Evolutionary conservation across 2,113 vertebrate species (phyloP).

Genomic region (Microcebus griseorufus): DNA sequence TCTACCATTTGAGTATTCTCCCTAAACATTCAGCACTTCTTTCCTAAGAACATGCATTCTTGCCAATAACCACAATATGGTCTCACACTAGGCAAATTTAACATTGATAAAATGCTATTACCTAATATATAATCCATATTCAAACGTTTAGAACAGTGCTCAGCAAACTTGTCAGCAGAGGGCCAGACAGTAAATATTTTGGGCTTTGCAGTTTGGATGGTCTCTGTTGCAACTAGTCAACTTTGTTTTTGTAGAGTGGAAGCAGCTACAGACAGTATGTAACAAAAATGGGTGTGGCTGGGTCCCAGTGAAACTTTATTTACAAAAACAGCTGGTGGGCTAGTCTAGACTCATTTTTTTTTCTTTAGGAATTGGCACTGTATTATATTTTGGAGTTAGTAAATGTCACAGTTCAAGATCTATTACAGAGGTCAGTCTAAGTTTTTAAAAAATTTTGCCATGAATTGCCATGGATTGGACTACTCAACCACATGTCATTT

Average conservation of each 20-base stretch:
- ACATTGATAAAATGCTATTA: not conserved
- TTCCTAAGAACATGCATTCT: not conserved
- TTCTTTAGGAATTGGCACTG: not conserved
- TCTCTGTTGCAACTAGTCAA: not conserved
- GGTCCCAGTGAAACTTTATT: not conserved
- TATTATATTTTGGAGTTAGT: slow-evolving; percentile 33
- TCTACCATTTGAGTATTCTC: not conserved
- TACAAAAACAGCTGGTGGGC: not conserved
- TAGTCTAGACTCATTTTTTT: not conserved
- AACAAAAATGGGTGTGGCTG: not conserved
- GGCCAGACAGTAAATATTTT: not conserved
- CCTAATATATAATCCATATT: not conserved
- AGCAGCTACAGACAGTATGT: not conserved
- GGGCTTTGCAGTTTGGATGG: not conserved
- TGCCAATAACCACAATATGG: not conserved
- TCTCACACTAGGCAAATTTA: not conserved
- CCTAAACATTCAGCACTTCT: not conserved
- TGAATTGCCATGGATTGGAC: not conserved
- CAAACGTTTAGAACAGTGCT: not conserved
- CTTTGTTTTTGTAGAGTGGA: not conserved
- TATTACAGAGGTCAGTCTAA: not conserved
- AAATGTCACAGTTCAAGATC: not conserved
- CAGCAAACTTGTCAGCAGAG: not conserved
- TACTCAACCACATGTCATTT: not conserved
- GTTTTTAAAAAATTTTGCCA: not conserved